phyloP scores from a whole-genome alignment of 2,888 invertebrate genomes.

The Aporophyla nigra region DNA sequence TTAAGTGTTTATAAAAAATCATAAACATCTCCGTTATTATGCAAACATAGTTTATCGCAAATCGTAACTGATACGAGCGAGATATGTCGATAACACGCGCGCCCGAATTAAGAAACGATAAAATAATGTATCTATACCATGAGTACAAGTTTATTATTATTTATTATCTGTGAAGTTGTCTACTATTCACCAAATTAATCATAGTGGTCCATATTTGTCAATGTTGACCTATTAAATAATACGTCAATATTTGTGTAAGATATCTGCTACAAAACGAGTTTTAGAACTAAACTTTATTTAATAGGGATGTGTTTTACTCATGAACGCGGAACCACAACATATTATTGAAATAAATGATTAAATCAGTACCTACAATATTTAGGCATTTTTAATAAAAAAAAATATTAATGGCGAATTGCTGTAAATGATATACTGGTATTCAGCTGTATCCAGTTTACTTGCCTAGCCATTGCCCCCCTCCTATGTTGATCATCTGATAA shows the following conservation, averaged over 20 bases:
- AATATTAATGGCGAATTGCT: too few species aligned
- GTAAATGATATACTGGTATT: too few species aligned
- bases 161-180: conserved; percentile 44
- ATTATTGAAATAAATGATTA: background rate
- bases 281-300: background rate
- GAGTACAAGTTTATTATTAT: conserved; percentile 45
- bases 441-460: too few species aligned
- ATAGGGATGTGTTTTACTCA: background rate
- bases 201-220: conserved; percentile 29
- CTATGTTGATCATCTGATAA: too few species aligned
- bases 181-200: conserved; percentile 31
- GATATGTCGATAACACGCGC: conserved; percentile 62
- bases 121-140: conserved; percentile 35
- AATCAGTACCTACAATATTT: too few species aligned
- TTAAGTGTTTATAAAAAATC: conserved; percentile 57
- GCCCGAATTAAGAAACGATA: conserved; percentile 66
- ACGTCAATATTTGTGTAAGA: conserved; percentile 24
- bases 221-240: conserved; percentile 32
- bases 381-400: too few species aligned
- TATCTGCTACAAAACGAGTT: conserved; percentile 2
- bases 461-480: too few species aligned
- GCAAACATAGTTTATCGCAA: conserved; percentile 69
- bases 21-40: conserved; percentile 64
- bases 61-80: conserved; percentile 66
- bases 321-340: background rate